Conservation (phyloP, 92 coral and sea anemone genomes). For the Chrysogorgia sp. region DNA sequence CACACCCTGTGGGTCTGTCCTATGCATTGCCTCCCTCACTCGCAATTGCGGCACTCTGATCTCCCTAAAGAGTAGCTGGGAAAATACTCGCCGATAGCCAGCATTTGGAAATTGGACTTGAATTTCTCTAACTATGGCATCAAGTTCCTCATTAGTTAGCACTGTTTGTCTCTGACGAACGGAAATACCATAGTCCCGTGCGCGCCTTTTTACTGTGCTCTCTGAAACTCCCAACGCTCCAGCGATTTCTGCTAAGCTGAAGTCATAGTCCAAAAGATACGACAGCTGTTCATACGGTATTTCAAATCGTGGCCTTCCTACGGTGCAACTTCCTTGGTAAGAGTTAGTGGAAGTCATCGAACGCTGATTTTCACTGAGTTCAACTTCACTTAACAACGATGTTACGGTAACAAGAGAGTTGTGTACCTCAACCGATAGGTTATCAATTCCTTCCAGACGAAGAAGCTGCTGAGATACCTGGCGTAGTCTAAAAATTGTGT, state of each 20-base stretch:
- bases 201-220: slow-evolving; percentile 61
- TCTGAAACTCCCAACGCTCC: slow-evolving; percentile 59
- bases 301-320: too few relatives aligned
- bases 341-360: too few relatives aligned
- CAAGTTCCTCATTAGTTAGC: slow-evolving; percentile 67
- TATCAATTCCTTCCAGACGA: slow-evolving; percentile 22
- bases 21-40: slow-evolving; percentile 54
- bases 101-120: slow-evolving; percentile 66
- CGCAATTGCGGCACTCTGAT: too few relatives aligned
- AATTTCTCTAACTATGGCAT: slow-evolving; percentile 47
- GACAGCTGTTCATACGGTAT: too few relatives aligned
- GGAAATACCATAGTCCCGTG: slow-evolving; percentile 47
- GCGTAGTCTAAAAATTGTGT: slow-evolving; percentile 45
- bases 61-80: slow-evolving; percentile 56
- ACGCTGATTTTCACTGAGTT: too few relatives aligned
- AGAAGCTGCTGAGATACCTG: slow-evolving; percentile 52
- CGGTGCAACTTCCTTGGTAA: too few relatives aligned
- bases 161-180: too few relatives aligned
- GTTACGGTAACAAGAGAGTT: background rate
- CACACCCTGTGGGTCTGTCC: slow-evolving; percentile 57
- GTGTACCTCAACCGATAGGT: slow-evolving; percentile 47
- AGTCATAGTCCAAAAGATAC: too few relatives aligned
- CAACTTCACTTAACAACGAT: background rate
- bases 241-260: slow-evolving; percentile 48
- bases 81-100: slow-evolving; percentile 59